Evolutionary conservation across 1,140 invertebrate genomes (phyloP), one percentile per base, ranked within the genome.

Genomic region (Glossosoma conforme): DNA sequence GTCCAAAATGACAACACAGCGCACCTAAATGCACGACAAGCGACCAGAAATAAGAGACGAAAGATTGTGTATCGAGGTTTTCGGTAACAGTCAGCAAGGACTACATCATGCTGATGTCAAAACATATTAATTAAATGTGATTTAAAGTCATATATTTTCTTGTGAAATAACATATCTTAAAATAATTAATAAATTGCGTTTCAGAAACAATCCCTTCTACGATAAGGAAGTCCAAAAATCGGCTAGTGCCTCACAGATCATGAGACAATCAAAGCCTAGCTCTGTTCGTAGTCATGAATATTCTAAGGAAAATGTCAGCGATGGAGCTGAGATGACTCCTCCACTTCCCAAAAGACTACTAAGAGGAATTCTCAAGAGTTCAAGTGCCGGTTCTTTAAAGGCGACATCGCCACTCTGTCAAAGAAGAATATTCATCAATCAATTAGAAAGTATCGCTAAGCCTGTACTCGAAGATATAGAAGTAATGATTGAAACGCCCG

Each of bases 171-270:
- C 1, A 30, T 44, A n/a, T 21, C 35, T 36, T 36, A 17, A 5
- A 21, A 19, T 14, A 36, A 35, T 1, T 20, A 18, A 28, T 40
- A 38, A 28, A 42, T 45, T 20, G 24, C 1, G 17, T 62, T 60
- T 1, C 59, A 74, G 72, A 65, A 75, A 71, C 54, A 75, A 75
- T 63, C 72, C 72, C 53, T 75, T 75, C 53, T 63, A 73, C 15
- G 68, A 72, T 47, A 67, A 66, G 44, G 69, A 77, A 67, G 73
- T 79, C 3, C 67, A 77, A 57, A 80, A 80, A 58, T 79, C 77
- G n/a, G 77, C 74, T 6, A 80, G 78, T 56, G 74, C 77, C 11
- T 74, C 56, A 2, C 56, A 76, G 43, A 57, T 66, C 17, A 65
- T 68, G 28, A 62, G 59, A 38, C 36, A 53, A 11, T 36, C 52